phyloP scores from a whole-genome alignment of 2,797 vertebrate genomes.

The Acipenser transmontanus region DNA sequence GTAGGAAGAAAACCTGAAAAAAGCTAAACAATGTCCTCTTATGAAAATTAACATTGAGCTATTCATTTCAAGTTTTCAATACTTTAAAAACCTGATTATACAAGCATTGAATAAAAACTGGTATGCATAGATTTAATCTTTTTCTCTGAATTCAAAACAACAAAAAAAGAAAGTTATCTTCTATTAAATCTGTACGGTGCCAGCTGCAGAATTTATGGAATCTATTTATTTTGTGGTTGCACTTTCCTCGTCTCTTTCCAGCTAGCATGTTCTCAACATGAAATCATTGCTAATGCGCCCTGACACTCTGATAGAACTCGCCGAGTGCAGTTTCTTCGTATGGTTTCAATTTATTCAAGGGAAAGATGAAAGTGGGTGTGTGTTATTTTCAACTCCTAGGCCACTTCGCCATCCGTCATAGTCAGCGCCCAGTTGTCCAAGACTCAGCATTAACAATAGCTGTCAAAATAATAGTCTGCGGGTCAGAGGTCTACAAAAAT shows the following conservation, averaged over 20 bases:
- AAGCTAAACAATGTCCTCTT: no score
- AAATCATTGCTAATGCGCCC: constrained; percentile 56
- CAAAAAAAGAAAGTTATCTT: constrained; percentile 8
- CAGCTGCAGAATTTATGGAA: constrained; percentile 30
- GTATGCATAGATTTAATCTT: background rate
- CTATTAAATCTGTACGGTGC: constrained; percentile 33
- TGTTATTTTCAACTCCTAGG: constrained; percentile 59
- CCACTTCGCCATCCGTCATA: constrained; percentile 66
- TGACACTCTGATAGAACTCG: constrained; percentile 57
- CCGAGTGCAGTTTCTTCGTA: constrained; percentile 54
- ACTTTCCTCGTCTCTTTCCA: constrained; percentile 36
- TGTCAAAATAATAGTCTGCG: constrained; percentile 67
- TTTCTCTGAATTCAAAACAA: background rate
- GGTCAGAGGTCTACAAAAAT: constrained; percentile 76
- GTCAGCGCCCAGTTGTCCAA: constrained; percentile 60
- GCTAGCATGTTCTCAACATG: constrained; percentile 46
- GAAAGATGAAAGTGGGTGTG: constrained; percentile 61
- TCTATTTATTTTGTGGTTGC: constrained; percentile 36
- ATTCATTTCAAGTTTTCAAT: no score
- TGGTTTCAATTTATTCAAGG: constrained; percentile 74
- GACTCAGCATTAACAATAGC: constrained; percentile 60
- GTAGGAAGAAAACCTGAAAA: no score
- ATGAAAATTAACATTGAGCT: no score
- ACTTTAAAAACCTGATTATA: no score
- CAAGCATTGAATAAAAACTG: no score